Percentiles rank a stretch among this genome's conserved stretches.
Evolutionary conservation across 2,888 invertebrate genomes (phyloP).

Genomic region (Hesperia comma): DNA sequence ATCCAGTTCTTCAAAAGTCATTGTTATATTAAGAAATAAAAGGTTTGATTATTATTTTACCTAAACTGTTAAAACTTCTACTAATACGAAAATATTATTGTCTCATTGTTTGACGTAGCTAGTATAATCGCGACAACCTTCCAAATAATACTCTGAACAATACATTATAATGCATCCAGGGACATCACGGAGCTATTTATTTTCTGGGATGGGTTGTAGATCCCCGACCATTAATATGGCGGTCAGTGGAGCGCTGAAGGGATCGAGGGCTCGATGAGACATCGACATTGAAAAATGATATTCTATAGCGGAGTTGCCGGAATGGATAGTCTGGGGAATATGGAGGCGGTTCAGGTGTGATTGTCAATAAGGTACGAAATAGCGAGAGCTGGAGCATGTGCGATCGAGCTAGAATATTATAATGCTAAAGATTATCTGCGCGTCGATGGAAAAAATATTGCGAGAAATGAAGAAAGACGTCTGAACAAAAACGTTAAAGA

Average conservation of each 20-base stretch:
- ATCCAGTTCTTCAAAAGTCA: too few relatives aligned
- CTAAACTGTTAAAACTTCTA: too few relatives aligned
- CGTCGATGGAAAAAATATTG: neutral
- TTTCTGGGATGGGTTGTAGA: conserved; percentile 66
- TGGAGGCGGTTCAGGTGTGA: conserved; percentile 44
- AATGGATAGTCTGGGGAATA: conserved; percentile 34
- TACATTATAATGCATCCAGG: conserved; percentile 78
- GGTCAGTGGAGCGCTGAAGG: conserved; percentile 69
- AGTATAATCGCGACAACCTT: conserved; percentile 17
- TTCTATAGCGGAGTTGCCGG: conserved; percentile 58
- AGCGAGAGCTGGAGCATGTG: neutral
- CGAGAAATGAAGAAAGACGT: neutral
- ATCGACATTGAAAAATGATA: conserved; percentile 76
- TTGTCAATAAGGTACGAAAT: conserved; percentile 29
- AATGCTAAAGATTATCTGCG: conserved; percentile 3
- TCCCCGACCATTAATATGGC: conserved; percentile 75
- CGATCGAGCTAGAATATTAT: neutral
- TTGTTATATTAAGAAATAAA: too few relatives aligned
- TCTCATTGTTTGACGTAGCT: too few relatives aligned
- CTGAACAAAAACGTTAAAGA: conserved; percentile 8
- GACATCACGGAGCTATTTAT: conserved; percentile 76
- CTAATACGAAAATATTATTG: too few relatives aligned
- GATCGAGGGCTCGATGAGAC: conserved; percentile 61
- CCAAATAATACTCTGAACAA: conserved; percentile 50
- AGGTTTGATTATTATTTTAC: too few relatives aligned